These are phyloP conservation scores for Trissoscelio sp. DNA, from an alignment of 2,888 invertebrate genomes.

Conservation along the genomic window DNA sequence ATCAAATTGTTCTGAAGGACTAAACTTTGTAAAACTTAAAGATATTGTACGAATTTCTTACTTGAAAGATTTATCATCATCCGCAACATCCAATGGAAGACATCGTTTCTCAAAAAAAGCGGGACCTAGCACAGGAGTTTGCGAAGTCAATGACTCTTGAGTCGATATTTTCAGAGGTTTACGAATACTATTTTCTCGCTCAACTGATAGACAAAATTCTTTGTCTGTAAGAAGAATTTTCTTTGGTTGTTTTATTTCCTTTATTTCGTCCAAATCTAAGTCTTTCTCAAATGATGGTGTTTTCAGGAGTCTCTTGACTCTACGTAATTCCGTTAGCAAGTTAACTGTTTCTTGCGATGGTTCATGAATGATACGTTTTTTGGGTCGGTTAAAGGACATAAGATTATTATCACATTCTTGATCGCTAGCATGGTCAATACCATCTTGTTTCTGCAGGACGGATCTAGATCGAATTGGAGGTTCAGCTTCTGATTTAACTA, in stretches of 20 bases:
- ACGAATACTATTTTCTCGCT: conserved; percentile 80
- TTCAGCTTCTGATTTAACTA: conserved; percentile 45
- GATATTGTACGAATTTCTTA: conserved; percentile 78
- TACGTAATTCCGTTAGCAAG: conserved; percentile 79
- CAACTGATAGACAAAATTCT: conserved; percentile 81
- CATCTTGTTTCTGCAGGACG: conserved; percentile 78
- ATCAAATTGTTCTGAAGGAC: conserved; percentile 75
- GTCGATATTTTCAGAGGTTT: conserved; percentile 67
- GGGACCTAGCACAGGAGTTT: conserved; percentile 67
- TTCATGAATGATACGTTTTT: conserved; percentile 78
- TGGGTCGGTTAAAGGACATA: conserved; percentile 72
- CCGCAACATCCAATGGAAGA: conserved; percentile 80
- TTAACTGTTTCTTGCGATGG: conserved; percentile 82
- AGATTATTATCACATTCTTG: conserved; percentile 74
- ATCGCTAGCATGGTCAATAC: conserved; percentile 77
- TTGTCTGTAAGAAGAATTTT: conserved; percentile 80
- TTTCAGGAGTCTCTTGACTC: conserved; percentile 79
- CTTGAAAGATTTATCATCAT: conserved; percentile 78
- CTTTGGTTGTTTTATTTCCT: conserved; percentile 75
- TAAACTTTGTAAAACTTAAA: conserved; percentile 75
- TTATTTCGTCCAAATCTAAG: conserved; percentile 71
- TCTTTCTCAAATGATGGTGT: conserved; percentile 79
- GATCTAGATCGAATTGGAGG: conserved; percentile 72
- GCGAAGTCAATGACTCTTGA: not conserved
- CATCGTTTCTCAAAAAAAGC: conserved; percentile 80